phyloP scores from a whole-genome alignment of 1,140 invertebrate genomes.

The Drosophila parabipectinata region DNA sequence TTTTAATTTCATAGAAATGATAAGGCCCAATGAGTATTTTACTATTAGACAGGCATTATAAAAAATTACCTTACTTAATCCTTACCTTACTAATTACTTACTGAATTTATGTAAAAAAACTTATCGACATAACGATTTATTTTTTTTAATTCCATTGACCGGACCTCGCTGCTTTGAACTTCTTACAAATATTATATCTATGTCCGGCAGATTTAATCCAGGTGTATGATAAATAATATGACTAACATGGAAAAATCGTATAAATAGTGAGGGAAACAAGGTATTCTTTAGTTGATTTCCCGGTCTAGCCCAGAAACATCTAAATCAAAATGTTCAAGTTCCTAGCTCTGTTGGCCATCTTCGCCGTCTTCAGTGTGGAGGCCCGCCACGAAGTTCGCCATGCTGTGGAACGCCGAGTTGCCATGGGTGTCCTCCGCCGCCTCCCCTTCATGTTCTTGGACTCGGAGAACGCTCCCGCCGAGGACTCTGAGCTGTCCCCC shows the following conservation, averaged over 20 bases:
- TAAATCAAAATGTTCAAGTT: constrained; percentile 1
- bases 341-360: background rate
- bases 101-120: no score
- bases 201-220: background rate
- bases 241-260: background rate
- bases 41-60: no score
- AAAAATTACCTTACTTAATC: no score
- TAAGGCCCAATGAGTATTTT: no score
- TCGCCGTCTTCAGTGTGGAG: background rate
- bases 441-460: background rate
- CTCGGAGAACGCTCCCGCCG: background rate
- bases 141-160: no score
- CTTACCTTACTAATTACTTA: no score
- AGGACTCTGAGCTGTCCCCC: background rate
- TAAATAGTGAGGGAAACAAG: background rate
- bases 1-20: no score
- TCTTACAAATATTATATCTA: no score
- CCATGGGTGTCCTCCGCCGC: background rate
- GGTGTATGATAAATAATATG: background rate
- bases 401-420: background rate
- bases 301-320: background rate
- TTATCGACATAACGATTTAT: no score
- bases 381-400: background rate
- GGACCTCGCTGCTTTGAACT: no score
- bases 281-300: background rate